Conservation (phyloP, 2,113 vertebrate species). For the Beaufortia kweichowensis region DNA sequence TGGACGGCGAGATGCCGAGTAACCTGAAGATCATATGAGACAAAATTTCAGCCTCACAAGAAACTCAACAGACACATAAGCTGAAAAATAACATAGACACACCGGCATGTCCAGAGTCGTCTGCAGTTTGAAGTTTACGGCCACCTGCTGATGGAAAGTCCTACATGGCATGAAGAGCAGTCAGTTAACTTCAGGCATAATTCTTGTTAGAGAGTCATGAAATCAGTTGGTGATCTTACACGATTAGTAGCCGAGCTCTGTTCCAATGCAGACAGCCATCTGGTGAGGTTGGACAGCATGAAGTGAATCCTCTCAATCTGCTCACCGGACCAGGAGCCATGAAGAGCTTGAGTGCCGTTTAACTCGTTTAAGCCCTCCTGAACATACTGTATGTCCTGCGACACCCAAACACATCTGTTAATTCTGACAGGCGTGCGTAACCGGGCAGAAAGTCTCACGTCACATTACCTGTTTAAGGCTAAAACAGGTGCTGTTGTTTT, state of each 20-base stretch:
- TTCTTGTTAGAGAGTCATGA: not conserved
- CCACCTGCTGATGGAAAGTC: not conserved
- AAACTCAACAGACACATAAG: not conserved
- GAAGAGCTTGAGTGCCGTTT: constrained; percentile 66
- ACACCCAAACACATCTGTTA: not conserved
- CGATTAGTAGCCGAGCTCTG: not conserved
- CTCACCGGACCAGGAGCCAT: constrained; percentile 61
- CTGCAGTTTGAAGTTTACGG: not conserved
- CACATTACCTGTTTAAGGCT: too few species aligned
- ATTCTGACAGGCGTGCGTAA: too few species aligned
- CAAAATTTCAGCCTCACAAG: not conserved
- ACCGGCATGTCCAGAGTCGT: not conserved
- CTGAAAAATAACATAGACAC: too few species aligned
- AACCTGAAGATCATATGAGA: constrained; percentile 24
- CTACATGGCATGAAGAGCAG: not conserved
- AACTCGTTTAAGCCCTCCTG: constrained; percentile 62
- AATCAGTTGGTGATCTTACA: not conserved
- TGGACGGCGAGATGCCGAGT: constrained; percentile 60
- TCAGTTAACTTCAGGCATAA: not conserved
- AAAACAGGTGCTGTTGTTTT: too few species aligned
- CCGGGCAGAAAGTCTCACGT: too few species aligned
- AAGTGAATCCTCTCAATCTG: constrained; percentile 65
- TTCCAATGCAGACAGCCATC: constrained; percentile 66
- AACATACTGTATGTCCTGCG: constrained; percentile 65
- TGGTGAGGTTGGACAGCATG: constrained; percentile 63